A percentile compares a stretch with the other conserved stretches of the same genome.
Conservation (phyloP, 37 sponge, comb jelly and placozoan genomes). For the Ephydatia muelleri region DNA sequence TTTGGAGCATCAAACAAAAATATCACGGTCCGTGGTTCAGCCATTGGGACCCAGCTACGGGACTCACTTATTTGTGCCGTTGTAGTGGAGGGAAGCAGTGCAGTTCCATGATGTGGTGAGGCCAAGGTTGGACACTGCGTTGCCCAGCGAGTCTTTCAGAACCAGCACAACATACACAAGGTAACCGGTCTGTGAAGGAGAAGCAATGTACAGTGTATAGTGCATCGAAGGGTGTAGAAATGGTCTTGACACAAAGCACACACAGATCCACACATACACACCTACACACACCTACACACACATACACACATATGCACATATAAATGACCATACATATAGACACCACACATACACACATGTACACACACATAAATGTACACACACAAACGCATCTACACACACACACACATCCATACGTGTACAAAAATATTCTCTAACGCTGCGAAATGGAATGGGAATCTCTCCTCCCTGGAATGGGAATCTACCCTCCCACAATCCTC, state of each 20-base stretch:
- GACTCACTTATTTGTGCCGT: neutral
- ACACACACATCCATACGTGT: neutral
- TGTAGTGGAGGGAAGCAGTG: slow-evolving; percentile 32
- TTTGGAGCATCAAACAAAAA: neutral
- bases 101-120: slow-evolving; percentile 76
- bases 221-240: neutral
- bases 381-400: neutral
- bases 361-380: neutral
- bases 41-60: neutral
- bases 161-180: slow-evolving; percentile 65
- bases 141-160: slow-evolving; percentile 45
- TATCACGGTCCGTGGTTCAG: neutral
- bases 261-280: no score
- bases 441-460: neutral
- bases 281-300: neutral
- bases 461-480: neutral
- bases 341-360: neutral
- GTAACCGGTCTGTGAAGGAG: slow-evolving; percentile 55
- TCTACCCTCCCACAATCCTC: neutral
- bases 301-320: neutral
- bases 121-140: slow-evolving; percentile 65
- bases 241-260: no score
- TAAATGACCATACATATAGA: neutral
- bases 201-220: neutral
- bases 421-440: neutral